These are phyloP conservation scores for Vulpes ferrilata DNA, from an alignment of 2,113 vertebrate genomes.

Conservation along the genomic window DNA sequence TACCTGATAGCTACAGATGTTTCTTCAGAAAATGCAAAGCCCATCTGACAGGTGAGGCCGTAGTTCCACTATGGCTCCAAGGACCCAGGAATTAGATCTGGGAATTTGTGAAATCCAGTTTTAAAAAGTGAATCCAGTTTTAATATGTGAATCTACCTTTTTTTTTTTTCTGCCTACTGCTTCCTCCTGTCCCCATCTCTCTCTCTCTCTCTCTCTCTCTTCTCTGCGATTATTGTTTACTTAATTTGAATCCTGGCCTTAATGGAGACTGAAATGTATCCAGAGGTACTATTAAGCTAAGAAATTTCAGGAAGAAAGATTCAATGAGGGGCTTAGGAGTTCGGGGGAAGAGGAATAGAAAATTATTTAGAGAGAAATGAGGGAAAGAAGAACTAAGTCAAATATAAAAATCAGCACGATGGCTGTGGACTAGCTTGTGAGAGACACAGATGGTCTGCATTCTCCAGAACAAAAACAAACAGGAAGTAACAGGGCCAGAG, in stretches of 20 bases:
- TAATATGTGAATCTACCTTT: not conserved
- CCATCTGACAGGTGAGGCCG: not conserved
- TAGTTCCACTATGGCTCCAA: not conserved
- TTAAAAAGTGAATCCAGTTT: slow-evolving; percentile 37
- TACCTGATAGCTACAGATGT: not conserved
- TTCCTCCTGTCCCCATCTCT: not conserved
- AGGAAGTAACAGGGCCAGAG: slow-evolving; percentile 76
- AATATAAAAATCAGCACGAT: slow-evolving; percentile 76
- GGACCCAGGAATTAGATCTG: not conserved
- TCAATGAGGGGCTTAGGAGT: slow-evolving; percentile 77
- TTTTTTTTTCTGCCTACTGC: not conserved
- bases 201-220: not conserved
- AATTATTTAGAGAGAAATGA: slow-evolving; percentile 68
- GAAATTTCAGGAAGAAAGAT: slow-evolving; percentile 75
- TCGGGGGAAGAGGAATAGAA: slow-evolving; percentile 65
- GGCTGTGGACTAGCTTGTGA: slow-evolving; percentile 74
- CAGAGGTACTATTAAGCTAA: slow-evolving; percentile 76
- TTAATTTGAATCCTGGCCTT: slow-evolving; percentile 75
- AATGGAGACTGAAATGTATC: slow-evolving; percentile 48
- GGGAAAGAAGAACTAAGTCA: slow-evolving; percentile 77
- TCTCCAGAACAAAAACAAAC: slow-evolving; percentile 84
- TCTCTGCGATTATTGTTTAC: slow-evolving; percentile 61
- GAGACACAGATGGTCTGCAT: slow-evolving; percentile 82
- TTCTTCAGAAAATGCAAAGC: not conserved
- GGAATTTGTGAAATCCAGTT: slow-evolving; percentile 48